phyloP scores from a whole-genome alignment of 2,797 vertebrate species.

The Phaenicophaeus curvirostris region DNA sequence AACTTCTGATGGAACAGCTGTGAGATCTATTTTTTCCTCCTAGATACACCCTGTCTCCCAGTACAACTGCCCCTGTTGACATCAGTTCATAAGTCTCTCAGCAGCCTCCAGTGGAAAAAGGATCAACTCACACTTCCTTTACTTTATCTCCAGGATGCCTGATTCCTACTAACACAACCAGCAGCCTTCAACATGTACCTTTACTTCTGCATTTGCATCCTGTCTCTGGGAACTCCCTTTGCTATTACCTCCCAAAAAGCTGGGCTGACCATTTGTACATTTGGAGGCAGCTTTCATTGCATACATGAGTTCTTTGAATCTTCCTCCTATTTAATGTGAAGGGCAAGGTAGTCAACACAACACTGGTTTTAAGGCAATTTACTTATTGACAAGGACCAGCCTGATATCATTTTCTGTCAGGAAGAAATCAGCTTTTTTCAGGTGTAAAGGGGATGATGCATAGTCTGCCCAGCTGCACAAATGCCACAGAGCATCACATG shows the following conservation, averaged over 20 bases:
- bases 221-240: not conserved
- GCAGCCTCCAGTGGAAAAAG: not conserved
- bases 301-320: not conserved
- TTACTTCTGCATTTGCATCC: not conserved
- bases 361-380: not conserved
- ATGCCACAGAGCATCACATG: not conserved
- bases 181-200: not conserved
- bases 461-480: not conserved
- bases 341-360: not conserved
- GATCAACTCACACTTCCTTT: not conserved
- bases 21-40: not conserved
- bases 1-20: not conserved
- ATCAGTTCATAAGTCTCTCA: not conserved
- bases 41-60: not conserved
- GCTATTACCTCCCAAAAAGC: not conserved
- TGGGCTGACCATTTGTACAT: not conserved
- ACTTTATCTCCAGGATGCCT: not conserved
- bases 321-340: not conserved
- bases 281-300: not conserved
- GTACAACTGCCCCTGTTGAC: not conserved
- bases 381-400: not conserved
- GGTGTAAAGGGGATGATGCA: not conserved
- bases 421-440: not conserved
- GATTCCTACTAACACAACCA: not conserved
- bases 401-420: not conserved